Percentiles rank a stretch among this genome's conserved stretches.
phyloP scores from a whole-genome alignment of 1,140 invertebrate genomes.

The Aleiodes sp. region DNA sequence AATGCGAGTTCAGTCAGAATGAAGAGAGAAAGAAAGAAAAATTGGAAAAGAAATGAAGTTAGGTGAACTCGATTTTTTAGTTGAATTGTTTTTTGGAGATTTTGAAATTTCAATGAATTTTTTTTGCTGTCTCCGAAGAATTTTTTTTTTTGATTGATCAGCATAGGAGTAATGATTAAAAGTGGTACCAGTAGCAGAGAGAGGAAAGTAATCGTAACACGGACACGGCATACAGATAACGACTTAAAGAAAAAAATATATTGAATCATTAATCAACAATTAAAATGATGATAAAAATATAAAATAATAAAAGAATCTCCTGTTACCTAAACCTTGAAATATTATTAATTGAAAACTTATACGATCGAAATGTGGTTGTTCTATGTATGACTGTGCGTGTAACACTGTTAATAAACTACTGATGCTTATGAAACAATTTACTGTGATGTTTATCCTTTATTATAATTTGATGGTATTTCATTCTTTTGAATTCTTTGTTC shows the following conservation, averaged over 20 bases:
- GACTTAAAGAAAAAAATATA: too few relatives aligned
- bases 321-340: too few relatives aligned
- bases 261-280: too few relatives aligned
- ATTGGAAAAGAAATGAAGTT: too few relatives aligned
- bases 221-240: slow-evolving; percentile 63
- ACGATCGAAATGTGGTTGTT: slow-evolving; percentile 59
- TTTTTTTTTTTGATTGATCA: slow-evolving; percentile 16
- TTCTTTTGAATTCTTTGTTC: too few relatives aligned
- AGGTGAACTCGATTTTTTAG: neutral
- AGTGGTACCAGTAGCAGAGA: slow-evolving; percentile 12
- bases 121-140: neutral
- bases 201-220: slow-evolving; percentile 40
- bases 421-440: slow-evolving; percentile 56
- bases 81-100: neutral
- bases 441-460: neutral
- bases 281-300: too few relatives aligned
- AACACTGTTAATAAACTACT: slow-evolving; percentile 64
- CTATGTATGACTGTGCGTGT: slow-evolving; percentile 65
- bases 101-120: neutral
- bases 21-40: too few relatives aligned
- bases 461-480: neutral
- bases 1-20: too few relatives aligned
- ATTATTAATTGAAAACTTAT: too few relatives aligned
- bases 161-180: slow-evolving; percentile 20
- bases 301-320: too few relatives aligned